Evolutionary conservation across 2,113 vertebrate species (phyloP).

Genomic region (Lates calcarifer): DNA sequence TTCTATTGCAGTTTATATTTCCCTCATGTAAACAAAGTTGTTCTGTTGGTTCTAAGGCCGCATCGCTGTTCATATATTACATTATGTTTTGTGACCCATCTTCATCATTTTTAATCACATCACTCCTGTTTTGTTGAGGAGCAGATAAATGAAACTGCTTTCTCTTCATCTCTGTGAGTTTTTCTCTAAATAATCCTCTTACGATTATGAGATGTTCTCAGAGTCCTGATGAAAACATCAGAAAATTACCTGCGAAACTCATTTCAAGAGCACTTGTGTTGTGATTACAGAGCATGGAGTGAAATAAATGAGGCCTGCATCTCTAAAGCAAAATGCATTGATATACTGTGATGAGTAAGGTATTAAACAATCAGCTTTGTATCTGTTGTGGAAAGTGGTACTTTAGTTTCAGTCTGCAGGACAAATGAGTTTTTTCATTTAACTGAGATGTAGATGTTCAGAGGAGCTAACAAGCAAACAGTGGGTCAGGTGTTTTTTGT

Average conservation of each 20-base stretch:
- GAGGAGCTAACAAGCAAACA: not conserved
- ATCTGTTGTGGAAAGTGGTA: not conserved
- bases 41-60: no score
- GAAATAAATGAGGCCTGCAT: not conserved
- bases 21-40: no score
- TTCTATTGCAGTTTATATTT: no score
- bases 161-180: not conserved
- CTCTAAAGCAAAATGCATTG: not conserved
- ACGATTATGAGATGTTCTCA: slow-evolving; percentile 16
- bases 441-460: not conserved
- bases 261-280: slow-evolving; percentile 38
- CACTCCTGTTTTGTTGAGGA: not conserved
- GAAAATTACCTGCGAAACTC: slow-evolving; percentile 40
- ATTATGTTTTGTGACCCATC: no score
- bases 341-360: slow-evolving; percentile 1
- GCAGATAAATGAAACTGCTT: slow-evolving; percentile 1
- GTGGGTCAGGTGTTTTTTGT: no score
- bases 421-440: not conserved
- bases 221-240: slow-evolving; percentile 26
- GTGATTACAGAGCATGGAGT: slow-evolving; percentile 23
- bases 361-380: slow-evolving; percentile 2
- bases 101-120: not conserved
- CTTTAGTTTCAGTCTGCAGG: not conserved
- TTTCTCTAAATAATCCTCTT: slow-evolving; percentile 30
- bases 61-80: no score